Conservation (phyloP, 2,888 invertebrate species). For the Caenorhabditis wallacei region DNA sequence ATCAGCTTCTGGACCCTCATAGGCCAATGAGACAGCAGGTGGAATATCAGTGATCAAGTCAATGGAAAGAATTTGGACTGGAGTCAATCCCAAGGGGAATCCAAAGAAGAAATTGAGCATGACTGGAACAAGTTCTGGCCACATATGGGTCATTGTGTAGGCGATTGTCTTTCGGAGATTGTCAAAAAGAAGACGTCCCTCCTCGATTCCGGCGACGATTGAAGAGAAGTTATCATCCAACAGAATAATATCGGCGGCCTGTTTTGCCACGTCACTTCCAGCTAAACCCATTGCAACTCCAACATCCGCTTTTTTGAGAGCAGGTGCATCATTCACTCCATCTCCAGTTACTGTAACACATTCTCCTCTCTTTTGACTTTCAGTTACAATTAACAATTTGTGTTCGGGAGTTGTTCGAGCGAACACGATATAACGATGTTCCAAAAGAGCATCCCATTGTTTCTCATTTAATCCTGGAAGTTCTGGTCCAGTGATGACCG, state of each 20-base stretch:
- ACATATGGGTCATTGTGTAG: conserved; percentile 79
- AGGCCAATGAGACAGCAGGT: conserved; percentile 79
- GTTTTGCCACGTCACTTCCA: conserved; percentile 78
- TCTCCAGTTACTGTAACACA: conserved; percentile 72
- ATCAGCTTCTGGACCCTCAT: conserved; percentile 79
- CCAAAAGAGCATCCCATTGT: conserved; percentile 67
- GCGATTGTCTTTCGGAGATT: conserved; percentile 76
- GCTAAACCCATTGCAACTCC: conserved; percentile 77
- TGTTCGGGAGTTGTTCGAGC: conserved; percentile 74
- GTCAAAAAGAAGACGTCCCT: conserved; percentile 70
- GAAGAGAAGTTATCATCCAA: conserved; percentile 76
- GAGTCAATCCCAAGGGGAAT: conserved; percentile 79
- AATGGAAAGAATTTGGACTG: conserved; percentile 78
- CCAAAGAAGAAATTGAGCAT: conserved; percentile 80
- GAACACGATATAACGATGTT: conserved; percentile 69
- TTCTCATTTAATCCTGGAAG: conserved; percentile 62
- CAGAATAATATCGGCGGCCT: conserved; percentile 77
- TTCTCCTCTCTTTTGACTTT: conserved; percentile 70
- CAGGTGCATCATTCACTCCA: conserved; percentile 74
- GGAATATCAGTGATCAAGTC: conserved; percentile 80
- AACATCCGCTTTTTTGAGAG: conserved; percentile 76
- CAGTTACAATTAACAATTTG: conserved; percentile 70
- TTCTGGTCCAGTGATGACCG: conserved; percentile 70
- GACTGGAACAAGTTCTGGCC: conserved; percentile 81
- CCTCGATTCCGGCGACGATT: conserved; percentile 71